A percentile compares a stretch with the other conserved stretches of the same genome.
Evolutionary conservation across 2,888 invertebrate genomes (phyloP).

Genomic region (Pyrgus malvae): DNA sequence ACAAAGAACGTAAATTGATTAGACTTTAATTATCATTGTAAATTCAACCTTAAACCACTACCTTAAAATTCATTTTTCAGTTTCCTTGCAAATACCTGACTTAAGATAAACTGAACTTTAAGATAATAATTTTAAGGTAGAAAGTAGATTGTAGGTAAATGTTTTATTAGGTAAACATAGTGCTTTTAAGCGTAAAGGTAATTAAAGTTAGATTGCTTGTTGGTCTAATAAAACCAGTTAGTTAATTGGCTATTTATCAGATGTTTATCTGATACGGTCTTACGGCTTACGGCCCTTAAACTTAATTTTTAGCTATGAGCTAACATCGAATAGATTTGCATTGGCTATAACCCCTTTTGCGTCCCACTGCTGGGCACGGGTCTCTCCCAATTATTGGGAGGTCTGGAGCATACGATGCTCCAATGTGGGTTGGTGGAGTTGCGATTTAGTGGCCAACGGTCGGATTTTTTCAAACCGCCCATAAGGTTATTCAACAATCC

Average conservation of each 20-base stretch:
- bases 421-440: too few relatives aligned
- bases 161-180: background rate
- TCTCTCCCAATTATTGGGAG: too few relatives aligned
- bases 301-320: too few relatives aligned
- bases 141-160: background rate
- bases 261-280: too few relatives aligned
- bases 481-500: too few relatives aligned
- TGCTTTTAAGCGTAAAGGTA: constrained; percentile 9
- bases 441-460: too few relatives aligned
- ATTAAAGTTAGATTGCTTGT: constrained; percentile 20
- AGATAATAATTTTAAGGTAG: background rate
- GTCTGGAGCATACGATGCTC: too few relatives aligned
- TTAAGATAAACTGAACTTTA: background rate
- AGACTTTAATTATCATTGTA: background rate
- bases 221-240: constrained; percentile 10
- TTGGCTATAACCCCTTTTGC: too few relatives aligned
- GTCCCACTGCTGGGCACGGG: too few relatives aligned
- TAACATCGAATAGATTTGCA: too few relatives aligned
- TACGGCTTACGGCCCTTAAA: too few relatives aligned
- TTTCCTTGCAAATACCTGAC: background rate
- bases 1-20: background rate
- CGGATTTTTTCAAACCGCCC: too few relatives aligned
- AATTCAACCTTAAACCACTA: background rate
- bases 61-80: background rate
- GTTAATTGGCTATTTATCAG: constrained; percentile 19